Evolutionary conservation across 2,113 vertebrate species (phyloP).

Genomic region (Zootoca vivipara): DNA sequence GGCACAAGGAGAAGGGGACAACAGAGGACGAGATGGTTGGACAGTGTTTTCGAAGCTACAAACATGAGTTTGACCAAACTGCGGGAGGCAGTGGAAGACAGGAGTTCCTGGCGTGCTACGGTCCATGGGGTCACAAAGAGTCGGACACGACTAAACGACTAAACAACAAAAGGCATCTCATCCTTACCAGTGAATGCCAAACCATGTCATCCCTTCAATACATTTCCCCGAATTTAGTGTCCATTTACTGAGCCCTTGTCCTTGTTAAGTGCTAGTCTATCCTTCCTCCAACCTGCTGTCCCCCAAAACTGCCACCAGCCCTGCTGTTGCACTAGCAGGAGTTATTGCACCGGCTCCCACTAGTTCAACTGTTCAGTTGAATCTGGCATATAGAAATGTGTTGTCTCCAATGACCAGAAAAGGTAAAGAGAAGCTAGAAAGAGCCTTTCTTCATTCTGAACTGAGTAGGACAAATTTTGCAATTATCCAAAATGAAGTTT

Average conservation of each 20-base stretch:
- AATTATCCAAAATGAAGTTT: neutral
- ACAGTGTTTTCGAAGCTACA: too few relatives aligned
- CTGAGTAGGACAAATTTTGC: neutral
- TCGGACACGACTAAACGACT: too few relatives aligned
- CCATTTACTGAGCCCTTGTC: neutral
- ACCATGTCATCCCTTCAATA: slow-evolving; percentile 30
- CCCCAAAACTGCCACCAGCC: neutral
- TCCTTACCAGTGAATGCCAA: slow-evolving; percentile 3
- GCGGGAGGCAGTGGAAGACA: too few relatives aligned
- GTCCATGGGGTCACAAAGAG: too few relatives aligned
- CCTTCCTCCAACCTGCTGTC: neutral
- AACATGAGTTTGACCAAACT: too few relatives aligned
- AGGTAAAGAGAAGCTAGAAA: neutral
- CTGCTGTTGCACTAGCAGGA: neutral
- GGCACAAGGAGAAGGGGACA: too few relatives aligned
- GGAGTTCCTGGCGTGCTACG: too few relatives aligned
- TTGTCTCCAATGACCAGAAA: neutral
- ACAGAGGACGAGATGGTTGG: too few relatives aligned
- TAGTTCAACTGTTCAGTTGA: too few relatives aligned
- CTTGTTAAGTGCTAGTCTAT: neutral
- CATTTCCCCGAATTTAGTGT: neutral
- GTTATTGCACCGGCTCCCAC: neutral
- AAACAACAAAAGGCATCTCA: neutral
- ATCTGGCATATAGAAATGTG: neutral
- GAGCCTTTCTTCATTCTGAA: neutral